Evolutionary conservation across 2,888 invertebrate species (phyloP), one percentile per base, ranked within the genome.

Genomic region (Phragmatobia fuliginosa): DNA sequence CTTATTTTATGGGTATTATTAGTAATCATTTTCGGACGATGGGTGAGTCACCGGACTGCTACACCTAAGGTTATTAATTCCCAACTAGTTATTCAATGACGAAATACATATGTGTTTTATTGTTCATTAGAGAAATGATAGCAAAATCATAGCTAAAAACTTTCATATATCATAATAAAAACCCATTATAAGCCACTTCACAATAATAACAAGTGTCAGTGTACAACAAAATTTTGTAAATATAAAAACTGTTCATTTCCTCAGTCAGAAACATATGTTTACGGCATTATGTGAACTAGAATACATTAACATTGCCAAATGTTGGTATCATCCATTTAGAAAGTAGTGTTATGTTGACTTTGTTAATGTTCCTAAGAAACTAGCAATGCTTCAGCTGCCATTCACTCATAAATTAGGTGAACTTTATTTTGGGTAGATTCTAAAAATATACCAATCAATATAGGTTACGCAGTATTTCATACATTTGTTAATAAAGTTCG

Each of bases 371-470:
- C 61, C 45, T 11, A 52, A 71, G 58, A 74, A 72, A 62, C 56
- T 56, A n/a, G 21, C 21, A 36, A 28, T 74, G 71, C 72, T 58
- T 76, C 76, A 78, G 52, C 67, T 62, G 69, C 62, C 31, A 25
- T 52, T 70, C 67, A 60, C 67, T 41, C 38, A 31, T 65, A 61
- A 65, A 70, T 56, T 65, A 64, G 74, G 68, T 71, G 70, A 66
- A 56, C 52, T 31, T 33, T 62, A 63, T 32, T n/a, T 66, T 59
- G 33, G 38, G 67, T 63, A 63, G 18, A n/a, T 62, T 38, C 67
- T 77, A 75, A 59, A 66, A 64, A 71, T 73, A 73, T 38, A 60
- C 64, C 67, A 25, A 61, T 61, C 61, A 71, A 61, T 76, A 75
- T 72, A 67, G 68, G 74, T 68, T 64, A 71, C 62, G 52, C 32